Base-by-base conservation (phyloP, 2,888 invertebrate species). In the Caenorhabditis uteleia region DNA sequence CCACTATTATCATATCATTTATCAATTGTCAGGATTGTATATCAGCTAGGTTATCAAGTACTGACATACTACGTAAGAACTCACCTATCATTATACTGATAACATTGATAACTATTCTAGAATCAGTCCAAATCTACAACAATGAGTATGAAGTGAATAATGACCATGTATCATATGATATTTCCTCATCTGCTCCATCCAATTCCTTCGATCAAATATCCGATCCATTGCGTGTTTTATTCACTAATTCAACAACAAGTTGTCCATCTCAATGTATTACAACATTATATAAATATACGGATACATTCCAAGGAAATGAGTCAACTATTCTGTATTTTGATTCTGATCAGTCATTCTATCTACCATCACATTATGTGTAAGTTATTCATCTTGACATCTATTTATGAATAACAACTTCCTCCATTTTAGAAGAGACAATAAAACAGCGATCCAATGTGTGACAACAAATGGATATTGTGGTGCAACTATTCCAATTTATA, bases 401-500 rank as follows among this genome's bases (percentile, higher is more conserved):
- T 21, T 47, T 45, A 12, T 21, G 12, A 23, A 43, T 14, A 10
- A 31, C 8, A n/a, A 16, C 23, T 7, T 21, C 21, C 29, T 25
- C 14, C 4, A 25, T 2, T 49, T 38, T 40, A 61, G 55, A 51
- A 55, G 50, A 42, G 61, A 61, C 38, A 45, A 53, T 29, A 44
- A 14, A 3, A 48, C 58, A 7, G 25, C 33, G 3, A 43, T 65
- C 10, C 31, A 50, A 12, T 65, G 65, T 23, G 50, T 39, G 14
- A 31, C 38, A 2, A 18, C 16, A 14, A 42, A 59, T 12, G 75
- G 75, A 10, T 68, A 54, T 27, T 77, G 77, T 46, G 76, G 76
- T 21, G 74, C 76, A 23, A 68, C 69, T 12, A 57, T 77, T 21
- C 77, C 77, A 16, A 46, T 77, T 33, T 75, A 74, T 44, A 53